These are phyloP conservation scores for Sinohyriopsis cumingii DNA, from an alignment of 2,888 invertebrate genomes.

Conservation along the genomic window DNA sequence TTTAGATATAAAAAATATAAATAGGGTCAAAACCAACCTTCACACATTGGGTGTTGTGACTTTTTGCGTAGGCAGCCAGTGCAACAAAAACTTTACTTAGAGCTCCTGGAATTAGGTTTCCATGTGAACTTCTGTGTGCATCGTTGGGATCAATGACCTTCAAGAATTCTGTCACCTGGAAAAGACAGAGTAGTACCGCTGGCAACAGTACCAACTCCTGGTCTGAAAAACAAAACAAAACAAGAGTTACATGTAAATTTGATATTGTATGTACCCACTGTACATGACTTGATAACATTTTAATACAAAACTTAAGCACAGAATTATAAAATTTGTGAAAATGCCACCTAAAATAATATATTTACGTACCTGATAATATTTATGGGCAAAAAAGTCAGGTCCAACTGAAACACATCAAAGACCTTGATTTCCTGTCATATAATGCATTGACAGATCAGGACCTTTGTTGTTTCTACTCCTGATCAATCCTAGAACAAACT, in stretches of 20 bases:
- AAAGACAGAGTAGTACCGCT: constrained; percentile 35
- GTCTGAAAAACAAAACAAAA: constrained; percentile 26
- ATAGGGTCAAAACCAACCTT: constrained; percentile 26
- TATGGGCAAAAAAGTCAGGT: no score
- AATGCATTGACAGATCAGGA: no score
- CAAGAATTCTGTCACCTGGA: constrained; percentile 45
- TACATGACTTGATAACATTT: neutral
- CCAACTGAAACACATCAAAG: no score
- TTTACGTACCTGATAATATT: no score
- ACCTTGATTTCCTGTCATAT: no score
- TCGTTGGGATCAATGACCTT: constrained; percentile 10
- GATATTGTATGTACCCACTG: no score
- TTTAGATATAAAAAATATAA: no score
- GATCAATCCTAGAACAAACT: no score
- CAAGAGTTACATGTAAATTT: no score
- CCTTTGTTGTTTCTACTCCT: no score
- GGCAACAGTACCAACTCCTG: constrained; percentile 25
- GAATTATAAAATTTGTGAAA: no score
- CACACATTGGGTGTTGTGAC: constrained; percentile 23
- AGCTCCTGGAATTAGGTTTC: constrained; percentile 31
- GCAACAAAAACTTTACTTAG: constrained; percentile 36
- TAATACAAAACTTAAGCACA: neutral
- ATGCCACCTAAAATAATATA: no score
- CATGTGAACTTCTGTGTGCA: constrained; percentile 9
- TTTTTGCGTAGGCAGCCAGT: constrained; percentile 35